Base-by-base conservation (phyloP, 2,113 vertebrate species). In the Hemiscyllium ocellatum region DNA sequence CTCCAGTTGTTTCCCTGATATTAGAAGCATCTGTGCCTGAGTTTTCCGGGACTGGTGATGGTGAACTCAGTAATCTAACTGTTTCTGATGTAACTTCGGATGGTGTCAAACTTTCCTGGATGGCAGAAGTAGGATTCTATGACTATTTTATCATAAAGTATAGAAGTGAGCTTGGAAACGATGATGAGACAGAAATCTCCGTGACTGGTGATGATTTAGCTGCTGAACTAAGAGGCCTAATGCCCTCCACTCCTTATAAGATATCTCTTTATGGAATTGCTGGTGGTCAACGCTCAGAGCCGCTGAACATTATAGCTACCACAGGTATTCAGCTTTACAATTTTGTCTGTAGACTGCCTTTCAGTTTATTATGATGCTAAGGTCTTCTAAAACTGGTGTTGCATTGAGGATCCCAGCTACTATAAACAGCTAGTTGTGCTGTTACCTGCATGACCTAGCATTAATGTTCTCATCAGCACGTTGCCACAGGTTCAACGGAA, bases 101-200 rank as follows among this genome's bases (percentile, higher is more conserved):
- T 96, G 97, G 98, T 97, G 98, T 99, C 98, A 97, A 96, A 96
- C 97, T 99, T 97, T 98, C 98, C 97, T 99, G 99, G 99, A 98
- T 97, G 0, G 97, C 98, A 50, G 69, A 47, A 0, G 97, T 97
- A 0, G 98, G 98, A 69, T 97, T 96, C 96, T 98, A 97, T 97
- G 98, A 99, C 87, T 97, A 90, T 96, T 99, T 99, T 98, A 72
- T 98, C 97, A 95, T 99, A 96, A 98, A 98, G 69, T 95, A 95
- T 76, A 95, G 69, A 50, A 72, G 26, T 95, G 94, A 7, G 69
- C 29, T 95, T 50, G 94, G 94, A 72, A 22, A 42, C 24, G 37
- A 52, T 15, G 42, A 76, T 50, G 66, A 50, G 94, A 19, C 94
- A 72, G 94, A 95, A 26, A 52, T 95, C 69, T 95, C 68, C 94